Conservation (phyloP, 2,888 invertebrate species). For the Hypena proboscidalis region DNA sequence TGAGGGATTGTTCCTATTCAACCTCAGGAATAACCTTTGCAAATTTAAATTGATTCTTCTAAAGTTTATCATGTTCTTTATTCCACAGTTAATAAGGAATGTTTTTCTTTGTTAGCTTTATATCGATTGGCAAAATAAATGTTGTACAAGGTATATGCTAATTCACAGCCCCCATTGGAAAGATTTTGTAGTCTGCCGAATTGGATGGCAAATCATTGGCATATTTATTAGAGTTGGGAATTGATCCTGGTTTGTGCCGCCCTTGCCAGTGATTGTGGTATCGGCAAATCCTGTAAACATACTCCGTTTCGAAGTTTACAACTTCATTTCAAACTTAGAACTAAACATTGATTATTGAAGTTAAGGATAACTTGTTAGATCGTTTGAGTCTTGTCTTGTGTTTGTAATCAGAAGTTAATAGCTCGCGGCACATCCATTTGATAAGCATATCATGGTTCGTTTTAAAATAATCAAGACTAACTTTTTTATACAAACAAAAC, state of each 20-base stretch:
- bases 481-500: no score
- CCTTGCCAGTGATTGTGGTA: constrained; percentile 54
- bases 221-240: constrained; percentile 79
- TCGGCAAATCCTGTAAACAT: constrained; percentile 49
- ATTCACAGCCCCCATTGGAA: constrained; percentile 75
- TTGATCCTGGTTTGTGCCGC: constrained; percentile 52
- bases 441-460: no score
- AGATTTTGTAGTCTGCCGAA: constrained; percentile 71
- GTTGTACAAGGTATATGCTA: constrained; percentile 68
- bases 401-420: no score
- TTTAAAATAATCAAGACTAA: no score
- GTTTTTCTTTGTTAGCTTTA: no score
- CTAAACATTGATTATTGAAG: constrained; percentile 17
- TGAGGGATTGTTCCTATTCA: constrained; percentile 67
- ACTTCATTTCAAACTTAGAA: constrained; percentile 32
- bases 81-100: constrained; percentile 12
- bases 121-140: constrained; percentile 38
- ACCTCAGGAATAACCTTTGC: constrained; percentile 44
- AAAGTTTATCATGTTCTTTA: constrained; percentile 12
- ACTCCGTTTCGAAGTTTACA: constrained; percentile 26
- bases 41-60: constrained; percentile 31
- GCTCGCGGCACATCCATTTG: no score
- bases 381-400: no score
- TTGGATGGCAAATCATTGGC: constrained; percentile 78
- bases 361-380: constrained; percentile 1